Percentiles rank a stretch among this genome's conserved stretches.
Conservation (phyloP, 2,113 vertebrate genomes). For the Rutilus rutilus region DNA sequence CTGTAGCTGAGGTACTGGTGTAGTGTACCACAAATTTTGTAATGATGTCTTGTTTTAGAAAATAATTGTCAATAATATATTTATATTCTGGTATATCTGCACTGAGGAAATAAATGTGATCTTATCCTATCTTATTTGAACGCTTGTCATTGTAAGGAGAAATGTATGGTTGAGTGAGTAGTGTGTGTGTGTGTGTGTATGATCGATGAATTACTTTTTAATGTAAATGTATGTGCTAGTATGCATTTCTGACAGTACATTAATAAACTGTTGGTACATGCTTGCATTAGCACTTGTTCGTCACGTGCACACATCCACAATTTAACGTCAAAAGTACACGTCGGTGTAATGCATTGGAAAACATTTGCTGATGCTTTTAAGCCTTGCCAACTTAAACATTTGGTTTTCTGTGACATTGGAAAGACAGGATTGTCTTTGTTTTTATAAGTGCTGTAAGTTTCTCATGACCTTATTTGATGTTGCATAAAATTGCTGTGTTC, state of each 20-base stretch:
- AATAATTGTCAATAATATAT: slow-evolving; percentile 57
- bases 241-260: neutral
- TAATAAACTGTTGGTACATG: neutral
- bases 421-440: slow-evolving; percentile 9
- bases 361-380: neutral
- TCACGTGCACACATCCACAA: neutral
- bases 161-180: neutral
- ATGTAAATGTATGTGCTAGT: slow-evolving; percentile 15
- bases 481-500: neutral
- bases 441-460: neutral
- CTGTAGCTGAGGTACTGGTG: slow-evolving; percentile 58
- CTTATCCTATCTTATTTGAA: slow-evolving; percentile 44
- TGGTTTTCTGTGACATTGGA: neutral
- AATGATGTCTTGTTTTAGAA: slow-evolving; percentile 55
- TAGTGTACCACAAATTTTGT: slow-evolving; percentile 58
- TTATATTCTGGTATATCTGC: slow-evolving; percentile 71
- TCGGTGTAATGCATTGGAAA: neutral
- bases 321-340: neutral
- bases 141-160: neutral
- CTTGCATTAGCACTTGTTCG: neutral
- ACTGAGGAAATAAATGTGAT: slow-evolving; percentile 73
- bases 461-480: slow-evolving; percentile 19
- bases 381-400: neutral
- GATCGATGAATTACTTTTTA: slow-evolving; percentile 11
- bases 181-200: neutral